Evolutionary conservation across 2,888 invertebrate species (phyloP).

Genomic region (Drosophila basisetae): DNA sequence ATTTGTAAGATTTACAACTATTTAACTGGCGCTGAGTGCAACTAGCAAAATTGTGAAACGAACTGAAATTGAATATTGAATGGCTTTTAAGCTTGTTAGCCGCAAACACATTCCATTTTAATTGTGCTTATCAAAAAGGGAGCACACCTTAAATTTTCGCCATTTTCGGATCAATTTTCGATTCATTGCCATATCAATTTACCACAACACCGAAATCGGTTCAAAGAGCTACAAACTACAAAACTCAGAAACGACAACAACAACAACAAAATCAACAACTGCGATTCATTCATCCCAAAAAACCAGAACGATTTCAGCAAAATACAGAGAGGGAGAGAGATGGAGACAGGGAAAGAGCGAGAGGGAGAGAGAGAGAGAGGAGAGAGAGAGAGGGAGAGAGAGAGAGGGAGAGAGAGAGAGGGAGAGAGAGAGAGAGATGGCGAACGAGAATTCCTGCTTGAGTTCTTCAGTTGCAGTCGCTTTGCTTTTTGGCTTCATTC

Average conservation of each 20-base stretch:
- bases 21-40: background rate
- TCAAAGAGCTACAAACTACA: constrained; percentile 37
- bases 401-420: constrained; percentile 15
- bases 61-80: constrained; percentile 18
- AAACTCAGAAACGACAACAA: constrained; percentile 24
- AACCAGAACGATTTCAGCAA: constrained; percentile 29
- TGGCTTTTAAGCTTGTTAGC: constrained; percentile 7
- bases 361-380: background rate
- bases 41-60: background rate
- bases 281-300: constrained; percentile 74
- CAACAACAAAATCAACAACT: constrained; percentile 29
- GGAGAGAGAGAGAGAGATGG: constrained; percentile 11
- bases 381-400: constrained; percentile 23
- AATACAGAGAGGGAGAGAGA: constrained; percentile 16
- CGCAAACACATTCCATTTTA: constrained; percentile 22
- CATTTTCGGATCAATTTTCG: constrained; percentile 38
- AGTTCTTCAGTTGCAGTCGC: constrained; percentile 53
- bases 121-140: constrained; percentile 55
- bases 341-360: constrained; percentile 13
- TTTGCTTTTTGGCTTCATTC: constrained; percentile 32
- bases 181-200: constrained; percentile 75
- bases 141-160: constrained; percentile 33
- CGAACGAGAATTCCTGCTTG: constrained; percentile 42
- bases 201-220: constrained; percentile 52
- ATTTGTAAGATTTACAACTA: background rate